Evolutionary conservation across 2,113 vertebrate genomes (phyloP), one percentile per base, ranked within the genome.

Genomic region (Cyphomyrus discorhynchus): DNA sequence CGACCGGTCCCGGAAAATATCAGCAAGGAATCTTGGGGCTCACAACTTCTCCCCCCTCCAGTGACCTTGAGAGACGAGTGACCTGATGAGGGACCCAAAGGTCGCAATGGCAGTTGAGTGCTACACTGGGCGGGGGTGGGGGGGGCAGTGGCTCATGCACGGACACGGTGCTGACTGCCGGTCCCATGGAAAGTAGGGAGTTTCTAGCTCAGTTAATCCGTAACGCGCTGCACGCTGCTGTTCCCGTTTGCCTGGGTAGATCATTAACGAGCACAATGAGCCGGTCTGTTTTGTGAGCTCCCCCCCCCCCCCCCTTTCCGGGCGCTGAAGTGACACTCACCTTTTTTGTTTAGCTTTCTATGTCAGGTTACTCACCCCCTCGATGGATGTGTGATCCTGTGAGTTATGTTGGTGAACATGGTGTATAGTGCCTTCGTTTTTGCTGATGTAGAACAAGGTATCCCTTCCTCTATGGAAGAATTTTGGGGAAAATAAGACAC

Each of bases 61-160:
- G 96, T 98, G 98, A 99, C 98, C 98, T 99, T 99, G 98, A 97
- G 95, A 96, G 93, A 95, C 95, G 93, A 94, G 95, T 93, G 94
- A 94, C 94, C 92, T 92, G 82, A 91, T 95, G 93, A 92, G 92
- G 90, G 95, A 95, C 94, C 93, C 96, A 97, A 97, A 98, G 96
- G 98, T 98, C 97, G 93, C 95, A 50, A 77, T 90, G 90, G 90
- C 11, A 70, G 84, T 90, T n/a, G 91, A 42, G 52, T 66, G n/a
- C 58, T 52, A 52, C 50, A 1, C 13, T 17, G 17, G 15, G 50
- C 0, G 24, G 62, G 89, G 15, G n/a, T 1, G 24, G 86, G 88
- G 87, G 15, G 89, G 58, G 58, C n/a, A 66, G 62, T n/a, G 62
- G 62, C 62, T 11, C 62, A 27, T 27, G 89, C 88, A 89, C 52